Evolutionary conservation across 2,888 invertebrate genomes (phyloP), one percentile per base, ranked within the genome.

Genomic region (Macrosoma leucophasiata): DNA sequence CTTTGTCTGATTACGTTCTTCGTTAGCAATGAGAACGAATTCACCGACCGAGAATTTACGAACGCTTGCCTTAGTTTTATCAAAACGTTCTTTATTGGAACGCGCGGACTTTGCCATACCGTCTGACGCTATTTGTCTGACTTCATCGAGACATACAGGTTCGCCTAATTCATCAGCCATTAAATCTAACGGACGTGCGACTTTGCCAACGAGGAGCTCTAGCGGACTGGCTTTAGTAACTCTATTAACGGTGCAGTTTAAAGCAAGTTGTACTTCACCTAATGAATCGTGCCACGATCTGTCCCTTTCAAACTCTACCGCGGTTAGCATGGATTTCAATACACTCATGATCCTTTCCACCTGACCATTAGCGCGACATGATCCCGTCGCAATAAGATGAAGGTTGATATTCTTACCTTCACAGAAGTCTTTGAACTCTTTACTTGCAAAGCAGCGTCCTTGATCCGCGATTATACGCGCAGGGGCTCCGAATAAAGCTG

Each of bases 211-310:
- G 1, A 60, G n/a, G 0, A 51, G 12, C 12, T 64, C 58, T 2
- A 60, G 33, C 1, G 47, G 53, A 21, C 46, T 48, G 2, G 50
- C 41, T 27, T 48, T 49, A 1, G 52, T n/a, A n/a, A n/a, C n/a
- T 56, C 49, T 32, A 37, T 45, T 35, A 1, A 41, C 27, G 0
- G 55, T 52, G 14, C 46, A 44, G 35, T 59, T 58, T 1, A 58
- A 22, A 3, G 52, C 50, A 4, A 55, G 25, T 29, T 58, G 59
- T 5, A 55, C 32, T 1, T 57, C 53, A 2, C 24, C 38, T 48
- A 58, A 15, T 0, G 51, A 46, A 29, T 50, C 50, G 23, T 55
- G 53, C 54, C 55, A 55, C 0, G 52, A 46, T 2, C 35, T 22
- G 7, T 41, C 25, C 2, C 14, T 29, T 3, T 20, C 31, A 3